Evolutionary conservation across 2,888 invertebrate genomes (phyloP).

Genomic region (Drosophila algonquin): DNA sequence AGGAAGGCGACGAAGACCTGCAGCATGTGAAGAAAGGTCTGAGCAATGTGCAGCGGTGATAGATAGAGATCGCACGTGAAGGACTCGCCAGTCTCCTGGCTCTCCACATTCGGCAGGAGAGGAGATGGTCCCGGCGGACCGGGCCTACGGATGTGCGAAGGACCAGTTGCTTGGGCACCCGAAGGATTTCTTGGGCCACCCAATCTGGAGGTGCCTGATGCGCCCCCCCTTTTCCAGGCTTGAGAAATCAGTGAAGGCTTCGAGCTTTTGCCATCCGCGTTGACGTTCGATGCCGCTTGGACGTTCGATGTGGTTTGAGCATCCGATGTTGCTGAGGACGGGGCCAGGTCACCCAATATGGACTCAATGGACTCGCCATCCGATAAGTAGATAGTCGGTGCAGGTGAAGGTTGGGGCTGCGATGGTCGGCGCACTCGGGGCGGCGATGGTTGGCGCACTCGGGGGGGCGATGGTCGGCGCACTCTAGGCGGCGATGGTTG

Average conservation of each 20-base stretch:
- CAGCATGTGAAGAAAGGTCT: constrained; percentile 93
- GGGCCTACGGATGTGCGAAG: background rate
- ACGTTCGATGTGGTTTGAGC: background rate
- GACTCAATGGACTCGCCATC: background rate
- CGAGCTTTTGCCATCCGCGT: background rate
- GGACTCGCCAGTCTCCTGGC: background rate
- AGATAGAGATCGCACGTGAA: constrained; percentile 6
- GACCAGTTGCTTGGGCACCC: background rate
- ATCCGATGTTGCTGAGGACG: background rate
- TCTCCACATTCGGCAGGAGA: background rate
- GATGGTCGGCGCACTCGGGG: too few species aligned
- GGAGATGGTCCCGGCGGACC: background rate
- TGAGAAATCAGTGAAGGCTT: accelerated
- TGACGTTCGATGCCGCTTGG: background rate
- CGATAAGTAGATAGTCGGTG: background rate
- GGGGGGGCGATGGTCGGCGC: background rate
- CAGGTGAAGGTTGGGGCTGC: background rate
- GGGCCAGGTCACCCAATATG: background rate
- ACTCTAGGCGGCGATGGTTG: background rate
- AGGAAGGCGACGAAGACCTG: constrained; percentile 93
- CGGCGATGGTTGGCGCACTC: too few species aligned
- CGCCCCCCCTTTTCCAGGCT: background rate
- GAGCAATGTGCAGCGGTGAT: constrained; percentile 87
- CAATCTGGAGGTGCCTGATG: background rate
- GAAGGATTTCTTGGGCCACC: background rate